phyloP scores from a whole-genome alignment of 37 sponge, comb jelly and placozoan genomes.

The Amphimedon queenslandica region DNA sequence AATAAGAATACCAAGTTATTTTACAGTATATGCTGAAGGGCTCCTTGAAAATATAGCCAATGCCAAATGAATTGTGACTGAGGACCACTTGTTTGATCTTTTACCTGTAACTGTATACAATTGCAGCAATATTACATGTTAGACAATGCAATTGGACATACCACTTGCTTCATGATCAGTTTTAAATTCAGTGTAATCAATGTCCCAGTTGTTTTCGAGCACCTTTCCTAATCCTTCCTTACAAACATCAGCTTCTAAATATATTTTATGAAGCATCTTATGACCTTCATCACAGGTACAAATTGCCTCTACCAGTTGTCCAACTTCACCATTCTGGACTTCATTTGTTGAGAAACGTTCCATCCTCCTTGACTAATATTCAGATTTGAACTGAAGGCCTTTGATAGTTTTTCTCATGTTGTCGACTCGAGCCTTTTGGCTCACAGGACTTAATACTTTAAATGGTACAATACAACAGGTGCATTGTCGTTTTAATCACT shows the following conservation, averaged over 20 bases:
- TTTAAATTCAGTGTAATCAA: neutral
- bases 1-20: conserved; percentile 7
- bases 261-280: neutral
- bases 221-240: neutral
- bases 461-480: too few species aligned
- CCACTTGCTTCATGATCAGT: neutral
- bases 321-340: neutral
- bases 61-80: conserved; percentile 7
- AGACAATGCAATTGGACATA: neutral
- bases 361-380: neutral
- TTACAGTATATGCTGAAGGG: conserved; percentile 17
- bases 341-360: conserved; percentile 4
- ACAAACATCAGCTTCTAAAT: neutral
- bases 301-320: neutral
- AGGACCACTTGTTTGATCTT: conserved; percentile 1
- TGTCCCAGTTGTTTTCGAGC: neutral
- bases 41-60: conserved; percentile 25
- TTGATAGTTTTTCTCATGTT: conserved; percentile 8
- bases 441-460: too few species aligned
- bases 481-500: too few species aligned
- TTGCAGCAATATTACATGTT: neutral
- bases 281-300: neutral
- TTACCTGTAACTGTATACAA: conserved; percentile 9
- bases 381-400: neutral
- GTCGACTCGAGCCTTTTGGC: neutral